Percentiles rank a stretch among this genome's conserved stretches.
Evolutionary conservation across 1,140 invertebrate genomes (phyloP).

Genomic region (Littorina saxatilis): DNA sequence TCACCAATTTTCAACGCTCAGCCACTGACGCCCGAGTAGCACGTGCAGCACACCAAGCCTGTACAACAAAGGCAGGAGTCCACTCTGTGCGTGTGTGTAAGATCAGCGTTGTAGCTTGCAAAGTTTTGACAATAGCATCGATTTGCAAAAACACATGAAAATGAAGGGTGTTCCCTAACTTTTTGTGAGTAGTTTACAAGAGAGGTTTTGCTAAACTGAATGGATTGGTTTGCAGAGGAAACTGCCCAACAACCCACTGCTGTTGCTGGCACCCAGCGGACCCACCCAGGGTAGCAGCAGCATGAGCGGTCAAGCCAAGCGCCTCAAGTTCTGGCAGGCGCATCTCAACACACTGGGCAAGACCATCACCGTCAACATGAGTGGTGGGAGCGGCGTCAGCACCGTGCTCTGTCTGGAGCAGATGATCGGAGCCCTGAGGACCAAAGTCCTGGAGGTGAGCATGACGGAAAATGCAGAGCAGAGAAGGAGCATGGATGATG

Average conservation of each 20-base stretch:
- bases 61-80: too few relatives aligned
- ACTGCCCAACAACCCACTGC: constrained; percentile 84
- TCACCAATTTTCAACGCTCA: too few relatives aligned
- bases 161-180: too few relatives aligned
- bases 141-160: too few relatives aligned
- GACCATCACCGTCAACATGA: constrained; percentile 80
- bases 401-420: constrained; percentile 81
- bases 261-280: constrained; percentile 83
- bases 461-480: background rate
- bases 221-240: constrained; percentile 83
- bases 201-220: too few relatives aligned
- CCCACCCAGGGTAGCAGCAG: constrained; percentile 74
- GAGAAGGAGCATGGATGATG: too few relatives aligned
- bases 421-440: constrained; percentile 82
- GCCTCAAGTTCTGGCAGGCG: constrained; percentile 84
- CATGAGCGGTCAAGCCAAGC: constrained; percentile 75
- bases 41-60: too few relatives aligned
- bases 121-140: too few relatives aligned
- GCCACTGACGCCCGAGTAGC: too few relatives aligned
- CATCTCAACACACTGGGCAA: constrained; percentile 83
- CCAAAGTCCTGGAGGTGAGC: constrained; percentile 82
- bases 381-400: constrained; percentile 61
- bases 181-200: too few relatives aligned
- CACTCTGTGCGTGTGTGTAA: too few relatives aligned
- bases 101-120: too few relatives aligned